Evolutionary conservation across 2,888 invertebrate species (phyloP).

Genomic region (Achlya flavicornis): DNA sequence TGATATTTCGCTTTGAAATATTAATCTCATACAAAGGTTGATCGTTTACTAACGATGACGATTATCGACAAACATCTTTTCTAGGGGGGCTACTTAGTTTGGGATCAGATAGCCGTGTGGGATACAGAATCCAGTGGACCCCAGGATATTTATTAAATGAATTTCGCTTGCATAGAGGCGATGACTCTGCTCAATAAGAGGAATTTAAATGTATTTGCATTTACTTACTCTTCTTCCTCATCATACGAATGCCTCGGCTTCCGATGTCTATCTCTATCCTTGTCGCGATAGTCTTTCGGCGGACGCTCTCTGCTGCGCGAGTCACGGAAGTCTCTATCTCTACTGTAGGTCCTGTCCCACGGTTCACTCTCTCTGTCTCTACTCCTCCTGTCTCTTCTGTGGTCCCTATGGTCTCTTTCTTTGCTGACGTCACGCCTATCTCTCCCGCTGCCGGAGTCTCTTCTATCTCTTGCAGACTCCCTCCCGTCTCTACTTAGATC

Average conservation of each 20-base stretch:
- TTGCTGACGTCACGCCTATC: constrained; percentile 73
- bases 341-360: constrained; percentile 72
- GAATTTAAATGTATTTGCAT: no score
- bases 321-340: constrained; percentile 70
- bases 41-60: no score
- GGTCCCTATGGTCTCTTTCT: constrained; percentile 63
- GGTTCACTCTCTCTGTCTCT: constrained; percentile 70
- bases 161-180: no score
- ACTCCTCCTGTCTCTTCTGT: constrained; percentile 52
- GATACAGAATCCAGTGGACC: no score
- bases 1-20: no score
- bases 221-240: constrained; percentile 88
- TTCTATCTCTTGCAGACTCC: constrained; percentile 64
- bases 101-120: no score
- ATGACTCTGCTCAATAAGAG: no score
- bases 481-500: constrained; percentile 71
- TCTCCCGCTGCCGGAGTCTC: constrained; percentile 75
- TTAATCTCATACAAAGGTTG: no score
- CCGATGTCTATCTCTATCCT: constrained; percentile 80
- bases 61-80: no score
- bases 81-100: no score
- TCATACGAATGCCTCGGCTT: constrained; percentile 87
- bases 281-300: constrained; percentile 78
- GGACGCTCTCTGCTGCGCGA: constrained; percentile 76
- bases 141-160: no score